Conservation (phyloP, 35 echinoderm and acorn worm genomes). For the Ophioderma brevispina region DNA sequence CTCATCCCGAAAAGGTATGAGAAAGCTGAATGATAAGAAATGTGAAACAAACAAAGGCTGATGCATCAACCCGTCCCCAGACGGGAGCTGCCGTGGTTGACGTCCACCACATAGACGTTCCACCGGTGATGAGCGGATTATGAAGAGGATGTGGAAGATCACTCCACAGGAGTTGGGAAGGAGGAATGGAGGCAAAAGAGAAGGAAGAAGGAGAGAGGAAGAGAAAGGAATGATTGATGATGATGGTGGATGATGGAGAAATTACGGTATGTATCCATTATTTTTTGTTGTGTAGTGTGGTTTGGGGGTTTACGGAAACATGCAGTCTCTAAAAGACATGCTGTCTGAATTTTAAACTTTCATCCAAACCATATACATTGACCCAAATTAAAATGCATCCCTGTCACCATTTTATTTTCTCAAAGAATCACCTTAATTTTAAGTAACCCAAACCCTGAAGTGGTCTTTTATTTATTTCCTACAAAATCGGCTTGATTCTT, state of each 20-base stretch:
- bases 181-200: constrained; percentile 28
- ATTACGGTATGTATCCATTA: constrained; percentile 59
- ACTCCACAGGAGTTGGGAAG: constrained; percentile 36
- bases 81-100: constrained; percentile 50
- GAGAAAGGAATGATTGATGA: constrained; percentile 52
- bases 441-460: too few relatives aligned
- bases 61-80: not conserved
- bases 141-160: constrained; percentile 94
- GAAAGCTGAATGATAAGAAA: not conserved
- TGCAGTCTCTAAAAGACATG: too few relatives aligned
- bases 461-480: too few relatives aligned
- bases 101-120: constrained; percentile 75
- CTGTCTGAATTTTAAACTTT: too few relatives aligned
- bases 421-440: too few relatives aligned
- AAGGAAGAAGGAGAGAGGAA: constrained; percentile 35
- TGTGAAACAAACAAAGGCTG: not conserved
- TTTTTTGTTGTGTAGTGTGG: constrained; percentile 2
- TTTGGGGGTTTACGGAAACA: too few relatives aligned
- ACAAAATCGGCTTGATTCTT: too few relatives aligned
- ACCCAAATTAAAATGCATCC: too few relatives aligned
- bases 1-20: not conserved
- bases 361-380: too few relatives aligned
- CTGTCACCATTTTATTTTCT: too few relatives aligned
- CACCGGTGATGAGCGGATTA: constrained; percentile 88
- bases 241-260: constrained; percentile 68